A percentile compares a stretch with the other conserved stretches of the same genome.
phyloP scores from a whole-genome alignment of 2,797 vertebrate species.

The Anguilla megastoma region DNA sequence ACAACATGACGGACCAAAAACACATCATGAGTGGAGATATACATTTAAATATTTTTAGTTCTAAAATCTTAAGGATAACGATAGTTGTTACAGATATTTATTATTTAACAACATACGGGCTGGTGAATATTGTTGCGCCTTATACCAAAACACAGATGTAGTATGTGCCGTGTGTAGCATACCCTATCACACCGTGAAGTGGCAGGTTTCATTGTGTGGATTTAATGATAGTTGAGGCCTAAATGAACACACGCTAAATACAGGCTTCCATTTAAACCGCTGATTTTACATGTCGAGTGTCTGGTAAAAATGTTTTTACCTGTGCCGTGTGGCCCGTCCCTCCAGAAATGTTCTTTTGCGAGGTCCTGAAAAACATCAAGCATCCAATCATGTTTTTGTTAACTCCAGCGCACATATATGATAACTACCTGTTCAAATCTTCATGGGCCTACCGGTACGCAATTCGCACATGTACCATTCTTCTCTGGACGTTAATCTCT shows the following conservation, averaged over 20 bases:
- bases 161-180: background rate
- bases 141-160: no score
- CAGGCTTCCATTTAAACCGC: background rate
- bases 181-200: background rate
- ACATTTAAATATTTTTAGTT: background rate
- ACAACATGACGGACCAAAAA: background rate
- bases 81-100: background rate
- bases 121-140: background rate
- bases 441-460: background rate
- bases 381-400: slow-evolving; percentile 19
- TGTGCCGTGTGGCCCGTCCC: slow-evolving; percentile 28
- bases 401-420: background rate
- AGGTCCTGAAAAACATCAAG: slow-evolving; percentile 34
- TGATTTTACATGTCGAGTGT: background rate
- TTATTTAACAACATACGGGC: background rate
- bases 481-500: background rate
- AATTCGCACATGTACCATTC: background rate
- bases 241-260: background rate
- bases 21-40: background rate
- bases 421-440: background rate
- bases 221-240: background rate
- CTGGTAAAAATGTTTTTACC: slow-evolving; percentile 15
- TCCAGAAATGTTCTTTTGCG: slow-evolving; percentile 22
- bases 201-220: background rate
- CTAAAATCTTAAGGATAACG: background rate